Evolutionary conservation across 2,113 vertebrate species (phyloP).

Genomic region (Picathartes gymnocephalus): DNA sequence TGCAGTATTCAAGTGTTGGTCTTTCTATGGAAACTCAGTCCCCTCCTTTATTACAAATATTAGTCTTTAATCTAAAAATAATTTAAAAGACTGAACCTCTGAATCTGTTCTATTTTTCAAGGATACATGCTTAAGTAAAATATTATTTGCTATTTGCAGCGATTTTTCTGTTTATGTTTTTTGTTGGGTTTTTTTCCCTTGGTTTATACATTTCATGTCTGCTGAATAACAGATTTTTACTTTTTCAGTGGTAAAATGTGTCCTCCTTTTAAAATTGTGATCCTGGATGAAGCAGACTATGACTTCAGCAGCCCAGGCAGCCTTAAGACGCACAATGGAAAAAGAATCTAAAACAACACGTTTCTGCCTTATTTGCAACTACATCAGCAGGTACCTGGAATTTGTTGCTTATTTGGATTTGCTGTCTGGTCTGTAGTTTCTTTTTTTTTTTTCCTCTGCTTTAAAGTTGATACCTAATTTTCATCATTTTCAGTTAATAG

Average conservation of each 20-base stretch:
- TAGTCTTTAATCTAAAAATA: background rate
- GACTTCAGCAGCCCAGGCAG: constrained; percentile 93
- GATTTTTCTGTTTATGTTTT: background rate
- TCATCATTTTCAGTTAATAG: background rate
- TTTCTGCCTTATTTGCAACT: constrained; percentile 99
- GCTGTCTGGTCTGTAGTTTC: background rate
- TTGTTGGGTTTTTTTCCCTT: background rate
- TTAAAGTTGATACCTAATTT: background rate
- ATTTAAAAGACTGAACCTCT: background rate
- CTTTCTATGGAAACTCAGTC: background rate
- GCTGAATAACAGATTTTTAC: background rate
- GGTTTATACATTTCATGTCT: background rate
- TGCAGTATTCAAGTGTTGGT: background rate
- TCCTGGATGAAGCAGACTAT: constrained; percentile 97
- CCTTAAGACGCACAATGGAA: constrained; percentile 97
- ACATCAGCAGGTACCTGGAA: constrained; percentile 87
- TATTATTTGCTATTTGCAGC: background rate
- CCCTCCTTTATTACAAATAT: background rate
- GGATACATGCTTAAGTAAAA: background rate
- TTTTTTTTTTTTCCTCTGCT: too few relatives aligned
- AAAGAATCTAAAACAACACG: constrained; percentile 94
- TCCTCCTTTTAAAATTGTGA: constrained; percentile 97
- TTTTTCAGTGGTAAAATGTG: constrained; percentile 85
- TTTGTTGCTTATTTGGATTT: background rate
- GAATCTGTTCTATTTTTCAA: background rate